Evolutionary conservation across 2,113 vertebrate genomes (phyloP).

Genomic region (Cepphus grylle): DNA sequence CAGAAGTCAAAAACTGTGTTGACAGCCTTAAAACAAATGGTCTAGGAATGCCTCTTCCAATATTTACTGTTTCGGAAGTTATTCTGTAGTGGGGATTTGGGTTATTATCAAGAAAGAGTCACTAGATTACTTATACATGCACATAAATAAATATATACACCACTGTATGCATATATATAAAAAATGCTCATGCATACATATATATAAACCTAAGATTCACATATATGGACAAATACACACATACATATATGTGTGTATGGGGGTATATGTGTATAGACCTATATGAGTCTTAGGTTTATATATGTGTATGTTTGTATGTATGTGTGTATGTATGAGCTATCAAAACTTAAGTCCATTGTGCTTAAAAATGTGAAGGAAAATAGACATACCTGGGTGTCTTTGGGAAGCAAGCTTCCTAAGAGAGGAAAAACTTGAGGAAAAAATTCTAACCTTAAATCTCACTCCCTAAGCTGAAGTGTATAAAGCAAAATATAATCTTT

Average conservation of each 20-base stretch:
- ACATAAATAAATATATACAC: not conserved
- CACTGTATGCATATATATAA: too few relatives aligned
- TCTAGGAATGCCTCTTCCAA: not conserved
- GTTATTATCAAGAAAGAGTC: not conserved
- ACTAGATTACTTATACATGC: rapidly evolving
- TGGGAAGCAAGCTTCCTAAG: not conserved
- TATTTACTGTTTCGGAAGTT: not conserved
- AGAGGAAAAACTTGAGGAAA: not conserved
- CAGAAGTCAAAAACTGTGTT: rapidly evolving
- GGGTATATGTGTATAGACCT: not conserved
- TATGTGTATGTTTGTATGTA: rapidly evolving
- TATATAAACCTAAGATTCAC: not conserved
- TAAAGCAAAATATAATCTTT: not conserved
- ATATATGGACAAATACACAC: not conserved
- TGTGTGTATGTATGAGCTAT: not conserved
- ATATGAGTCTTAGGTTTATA: not conserved
- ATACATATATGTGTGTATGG: too few relatives aligned
- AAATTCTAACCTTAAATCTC: not conserved
- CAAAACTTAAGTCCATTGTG: not conserved
- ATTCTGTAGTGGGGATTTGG: not conserved
- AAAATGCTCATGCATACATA: not conserved
- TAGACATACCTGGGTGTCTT: not conserved
- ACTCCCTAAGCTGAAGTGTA: not conserved
- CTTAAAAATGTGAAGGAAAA: not conserved
- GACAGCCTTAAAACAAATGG: not conserved